Evolutionary conservation across 2,888 invertebrate species (phyloP), one percentile per base, ranked within the genome.

Genomic region (Scaptomyza polygonia): DNA sequence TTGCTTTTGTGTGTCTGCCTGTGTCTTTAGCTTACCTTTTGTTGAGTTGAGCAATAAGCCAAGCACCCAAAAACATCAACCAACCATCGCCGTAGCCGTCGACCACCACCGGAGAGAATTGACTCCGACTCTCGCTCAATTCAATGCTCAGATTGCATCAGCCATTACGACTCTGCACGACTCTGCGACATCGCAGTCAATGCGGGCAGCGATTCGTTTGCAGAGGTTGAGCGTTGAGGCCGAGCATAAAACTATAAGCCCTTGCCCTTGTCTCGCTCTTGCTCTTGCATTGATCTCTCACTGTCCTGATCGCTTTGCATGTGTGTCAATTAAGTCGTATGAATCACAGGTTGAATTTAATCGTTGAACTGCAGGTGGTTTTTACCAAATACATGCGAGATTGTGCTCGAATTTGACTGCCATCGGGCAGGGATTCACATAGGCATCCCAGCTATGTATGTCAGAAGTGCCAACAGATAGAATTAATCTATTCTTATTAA

Each of bases 101-200:
- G 72, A 67, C 78, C 72, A 77, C 77, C 78, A 72, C 51, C 57
- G 73, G 39, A 68, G 43, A 68, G 58, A 34, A 72, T 54, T 63
- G 55, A 53, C 58, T 30, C 18, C 47, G 49, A 64, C 66, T 65
- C 85, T 85, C 86, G 62, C 82, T 72, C 75, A 84, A 84, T 81
- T 84, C 54, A 45, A 25, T 43, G 21, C 51, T 42, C 16, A 47
- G 67, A 87, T 86, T 86, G 83, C 85, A 87, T 86, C 85, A 86
- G 88, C 85, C 88, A 87, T 75, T 83, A 72, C 55, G 48, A 44
- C 71, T 61, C 58, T 48, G 40, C 55, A 66, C 49, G 53, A 66
- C 49, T 44, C 55, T 18, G 30, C 32, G 30, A n/a, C 64, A 39
- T 53, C 52, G 67, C 58, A 48, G 69, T 52, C 64, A 44, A 48